Base-by-base conservation (phyloP, 2,797 vertebrate genomes). In the Hafferia zeledoni region DNA sequence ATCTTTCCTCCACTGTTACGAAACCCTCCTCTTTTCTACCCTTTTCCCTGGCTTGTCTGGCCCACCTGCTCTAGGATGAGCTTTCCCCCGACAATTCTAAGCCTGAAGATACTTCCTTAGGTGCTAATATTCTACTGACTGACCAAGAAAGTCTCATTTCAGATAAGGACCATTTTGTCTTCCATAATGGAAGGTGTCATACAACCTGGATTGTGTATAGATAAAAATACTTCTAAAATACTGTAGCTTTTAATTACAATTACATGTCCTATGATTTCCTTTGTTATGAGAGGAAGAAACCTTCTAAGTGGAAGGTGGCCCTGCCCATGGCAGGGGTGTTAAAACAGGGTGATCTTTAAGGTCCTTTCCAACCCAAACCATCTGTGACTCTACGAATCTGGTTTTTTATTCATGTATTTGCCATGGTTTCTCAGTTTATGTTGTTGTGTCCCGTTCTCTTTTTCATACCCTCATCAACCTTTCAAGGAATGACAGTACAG, bases 371-470 rank as follows among this genome's bases (percentile, higher is more conserved):
- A 43, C 41, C 41, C 41, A 43, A 43, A 43, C 41, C 41, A 43
- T 43, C 7, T 43, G 41, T 44, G 60, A n/a, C 44, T 63, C 28
- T 63, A 4, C 23, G 39, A 79, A 44, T 47, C 56, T 61, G 35
- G 0, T 44, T 63, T 75, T 69, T 50, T 47, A 18, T 56, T 70
- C 39, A 53, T 24, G 24, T 9, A 5, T 4, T 79, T 1, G 1
- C 11, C 20, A 68, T 31, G 10, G 12, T 41, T 46, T 16, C 55
- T 72, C 47, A 8, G 43, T 41, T 85, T 43, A 20, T 68, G 6
- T 5, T 30, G 31, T 31, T 43, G n/a, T 43, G 18, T 15, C 30
- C 52, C 39, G 5, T 41, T 70, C 25, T 57, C 13, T 7, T 52
- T 70, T 61, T 12, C 72, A n/a, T 63, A 16, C 17, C 27, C 46